Base-by-base conservation (phyloP, 1,140 invertebrate genomes). In the Druon quercuslanigerum region DNA sequence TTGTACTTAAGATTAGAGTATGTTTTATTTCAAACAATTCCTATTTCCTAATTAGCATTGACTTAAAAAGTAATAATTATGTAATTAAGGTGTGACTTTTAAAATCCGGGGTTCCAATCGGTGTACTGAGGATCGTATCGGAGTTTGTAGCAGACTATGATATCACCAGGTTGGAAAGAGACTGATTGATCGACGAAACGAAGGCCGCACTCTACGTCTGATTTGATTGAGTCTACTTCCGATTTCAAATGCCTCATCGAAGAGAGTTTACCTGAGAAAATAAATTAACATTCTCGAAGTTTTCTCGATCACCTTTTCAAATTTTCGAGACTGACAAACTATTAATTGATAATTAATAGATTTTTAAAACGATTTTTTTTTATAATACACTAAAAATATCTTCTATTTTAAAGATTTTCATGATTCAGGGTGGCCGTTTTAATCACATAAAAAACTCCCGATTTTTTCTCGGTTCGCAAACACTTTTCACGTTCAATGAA, bases 231-330 rank as follows among this genome's bases (percentile, higher is more conserved):
- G 13, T 95, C 94, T 0, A 98, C 96, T 92, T 99, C 97, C 79
- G 95, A 93, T 89, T 99, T 99, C 9, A 98, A 87, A 90, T 99
- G 97, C 83, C 95, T 94, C 94, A 99, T 95, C 4, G 97, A 97
- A 33, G 91, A 87, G 50, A 98, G 84, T 83, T 92, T 92, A 66
- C 97, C 96, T 96, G 79, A 40, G 87, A 90, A 20, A 79, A 82
- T 51, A 51, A 51, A 76, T 71, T 50, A 20, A 13, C 14, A 56
- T 57, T 19, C 14, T 33, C 25, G 16, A 33, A 60, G 74, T 54
- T 76, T 51, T 71, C 13, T 25, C 52, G 2, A 0, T 73, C 20
- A n/a, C 16, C 25, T 51, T 52, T 25, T 73, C 56, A 19, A 72
- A 66, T 14, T 16, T 50, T 74, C 17, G 25, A 33, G 25, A 33